These are phyloP conservation scores for Oryctes rhinoceros DNA, from an alignment of 1,140 invertebrate genomes.

Conservation along the genomic window DNA sequence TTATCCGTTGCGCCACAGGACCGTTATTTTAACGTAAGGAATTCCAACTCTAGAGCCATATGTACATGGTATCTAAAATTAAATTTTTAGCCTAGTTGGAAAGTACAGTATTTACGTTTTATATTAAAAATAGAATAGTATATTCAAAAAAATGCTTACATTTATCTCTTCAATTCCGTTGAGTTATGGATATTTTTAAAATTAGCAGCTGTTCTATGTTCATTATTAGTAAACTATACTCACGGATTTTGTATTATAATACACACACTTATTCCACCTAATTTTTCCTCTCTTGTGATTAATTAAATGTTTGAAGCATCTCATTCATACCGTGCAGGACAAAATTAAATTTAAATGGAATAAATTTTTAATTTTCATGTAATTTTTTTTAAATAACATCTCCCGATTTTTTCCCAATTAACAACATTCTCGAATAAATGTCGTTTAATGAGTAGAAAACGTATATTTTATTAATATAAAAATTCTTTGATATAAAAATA, in stretches of 20 bases:
- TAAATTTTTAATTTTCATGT: background rate
- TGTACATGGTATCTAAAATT: too few relatives aligned
- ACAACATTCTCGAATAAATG: too few relatives aligned
- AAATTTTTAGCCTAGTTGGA: too few relatives aligned
- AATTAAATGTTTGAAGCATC: too few relatives aligned
- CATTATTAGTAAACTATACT: background rate
- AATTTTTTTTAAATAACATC: background rate
- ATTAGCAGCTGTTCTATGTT: background rate
- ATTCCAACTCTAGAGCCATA: too few relatives aligned
- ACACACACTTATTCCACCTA: background rate
- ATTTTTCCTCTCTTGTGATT: background rate
- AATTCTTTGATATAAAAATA: too few relatives aligned
- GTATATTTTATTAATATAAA: too few relatives aligned
- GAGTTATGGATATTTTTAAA: background rate
- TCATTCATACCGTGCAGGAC: too few relatives aligned
- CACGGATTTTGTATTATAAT: background rate
- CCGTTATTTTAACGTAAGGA: conserved; percentile 56
- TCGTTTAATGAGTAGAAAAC: too few relatives aligned
- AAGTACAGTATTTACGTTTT: background rate
- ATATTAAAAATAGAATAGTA: background rate
- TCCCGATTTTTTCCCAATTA: background rate
- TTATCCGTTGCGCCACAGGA: conserved; percentile 92
- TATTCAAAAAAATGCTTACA: background rate
- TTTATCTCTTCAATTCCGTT: conserved; percentile 1
- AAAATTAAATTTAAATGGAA: too few relatives aligned